phyloP scores from a whole-genome alignment of 2,113 vertebrate species.

The Ariopsis seemanni region DNA sequence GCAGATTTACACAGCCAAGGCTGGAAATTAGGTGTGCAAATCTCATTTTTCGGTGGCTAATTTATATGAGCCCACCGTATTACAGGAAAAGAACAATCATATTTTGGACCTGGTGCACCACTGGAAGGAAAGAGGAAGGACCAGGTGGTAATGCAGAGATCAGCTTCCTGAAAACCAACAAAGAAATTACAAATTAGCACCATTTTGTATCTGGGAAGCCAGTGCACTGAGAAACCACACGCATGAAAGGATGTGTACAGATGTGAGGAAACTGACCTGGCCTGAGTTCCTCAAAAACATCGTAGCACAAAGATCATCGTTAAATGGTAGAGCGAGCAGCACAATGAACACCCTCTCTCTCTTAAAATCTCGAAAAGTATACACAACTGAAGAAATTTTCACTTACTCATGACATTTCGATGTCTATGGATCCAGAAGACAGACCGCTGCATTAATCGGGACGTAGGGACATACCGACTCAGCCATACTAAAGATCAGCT shows the following conservation, averaged over 20 bases:
- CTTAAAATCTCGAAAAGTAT: too few relatives aligned
- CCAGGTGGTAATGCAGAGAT: background rate
- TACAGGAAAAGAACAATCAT: conserved; percentile 23
- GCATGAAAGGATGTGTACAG: background rate
- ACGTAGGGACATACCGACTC: too few relatives aligned
- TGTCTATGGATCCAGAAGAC: too few relatives aligned
- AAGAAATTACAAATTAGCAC: background rate
- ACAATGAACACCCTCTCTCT: too few relatives aligned
- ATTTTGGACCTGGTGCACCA: background rate
- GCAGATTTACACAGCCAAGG: conserved; percentile 18
- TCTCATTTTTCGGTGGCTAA: conserved; percentile 19
- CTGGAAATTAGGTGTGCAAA: conserved; percentile 24
- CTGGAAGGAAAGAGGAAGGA: background rate
- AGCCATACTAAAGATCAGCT: too few relatives aligned
- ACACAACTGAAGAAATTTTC: too few relatives aligned
- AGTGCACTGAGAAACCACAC: background rate
- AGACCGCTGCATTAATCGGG: too few relatives aligned
- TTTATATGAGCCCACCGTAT: conserved; percentile 14
- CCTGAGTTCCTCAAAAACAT: too few relatives aligned
- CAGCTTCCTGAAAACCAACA: background rate
- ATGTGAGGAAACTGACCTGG: background rate
- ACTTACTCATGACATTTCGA: too few relatives aligned
- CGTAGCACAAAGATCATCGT: too few relatives aligned
- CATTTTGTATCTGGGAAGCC: background rate
- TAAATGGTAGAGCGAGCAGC: too few relatives aligned